Evolutionary conservation across 2,888 invertebrate species (phyloP), one percentile per base, ranked within the genome.

Genomic region (Trichopria drosophilae): DNA sequence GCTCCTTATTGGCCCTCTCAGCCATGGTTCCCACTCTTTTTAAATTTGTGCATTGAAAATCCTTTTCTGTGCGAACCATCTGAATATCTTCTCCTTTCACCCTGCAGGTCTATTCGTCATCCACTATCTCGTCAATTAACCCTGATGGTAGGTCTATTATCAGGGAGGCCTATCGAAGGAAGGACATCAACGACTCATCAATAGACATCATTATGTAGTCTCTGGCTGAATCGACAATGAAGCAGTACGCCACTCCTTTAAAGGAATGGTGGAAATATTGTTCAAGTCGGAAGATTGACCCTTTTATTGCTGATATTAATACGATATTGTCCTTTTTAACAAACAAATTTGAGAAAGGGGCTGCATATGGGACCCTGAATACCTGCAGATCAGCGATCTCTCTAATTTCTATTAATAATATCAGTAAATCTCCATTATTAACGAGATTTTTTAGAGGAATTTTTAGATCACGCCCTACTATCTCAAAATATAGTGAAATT

Each of bases 341-440:
- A n/a, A n/a, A n/a, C n/a, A n/a, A n/a, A n/a, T n/a, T n/a, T n/a
- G n/a, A n/a, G n/a, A n/a, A 32, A 2, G 49, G 45, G 22, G 49
- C 45, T 1, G 26, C 45, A 2, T 41, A 53, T 22, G 49, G 41
- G 6, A 41, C 49, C 6, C 29, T 53, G 1, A 53, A 53, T 15
- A 28, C 45, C 4, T 23, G 41, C 3, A 44, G 45, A 29, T 39
- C 53, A 2, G 49, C 53, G 2, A 49, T 53, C 4, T 39, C 53
- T n/a, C 24, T 45, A 3, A 49, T 53, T 7, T 36, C 48, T 9
- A n/a, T 34, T 2, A 34, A 36, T n/a, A 46, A 46, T 3, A 19
- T 45, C 24, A 40, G 41, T 4, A 35, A 3, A 2, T n/a, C 16
- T 35, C 18, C 35, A 3, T 10, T 34, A 5, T 18, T 47, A 9